Conservation (phyloP, 2,888 invertebrate genomes). For the Zeuzera pyrina region DNA sequence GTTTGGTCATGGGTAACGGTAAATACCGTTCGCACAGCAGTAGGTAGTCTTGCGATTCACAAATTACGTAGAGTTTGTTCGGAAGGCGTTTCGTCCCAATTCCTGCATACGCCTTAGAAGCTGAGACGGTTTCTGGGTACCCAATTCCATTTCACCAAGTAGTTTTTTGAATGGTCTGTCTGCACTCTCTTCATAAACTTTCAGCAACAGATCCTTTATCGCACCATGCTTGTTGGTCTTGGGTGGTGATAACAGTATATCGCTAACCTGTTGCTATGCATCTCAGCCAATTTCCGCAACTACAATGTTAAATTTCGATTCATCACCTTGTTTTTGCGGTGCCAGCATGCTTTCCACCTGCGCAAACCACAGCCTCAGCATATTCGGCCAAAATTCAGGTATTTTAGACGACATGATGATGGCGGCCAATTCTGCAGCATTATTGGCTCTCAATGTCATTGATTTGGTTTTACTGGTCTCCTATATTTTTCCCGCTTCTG, state of each 20-base stretch:
- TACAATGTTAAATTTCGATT: too few relatives aligned
- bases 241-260: constrained; percentile 8
- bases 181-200: constrained; percentile 9
- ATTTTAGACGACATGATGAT: not conserved
- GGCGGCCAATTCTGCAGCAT: not conserved
- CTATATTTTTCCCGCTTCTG: too few relatives aligned
- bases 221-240: constrained; percentile 4
- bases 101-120: constrained; percentile 10
- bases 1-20: too few relatives aligned
- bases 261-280: constrained; percentile 9
- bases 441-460: too few relatives aligned
- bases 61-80: too few relatives aligned
- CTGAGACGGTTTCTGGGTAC: constrained; percentile 8
- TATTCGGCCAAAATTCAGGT: constrained; percentile 1
- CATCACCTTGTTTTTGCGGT: constrained; percentile 1
- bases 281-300: too few relatives aligned
- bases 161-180: constrained; percentile 10
- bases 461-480: too few relatives aligned
- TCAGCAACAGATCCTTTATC: constrained; percentile 8
- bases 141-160: constrained; percentile 9
- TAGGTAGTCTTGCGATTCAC: too few relatives aligned
- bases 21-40: too few relatives aligned
- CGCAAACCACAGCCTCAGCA: too few relatives aligned
- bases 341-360: constrained; percentile 1
- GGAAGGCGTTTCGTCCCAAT: constrained; percentile 5